phyloP scores from a whole-genome alignment of 2,113 vertebrate species.

The Nerophis ophidion region DNA sequence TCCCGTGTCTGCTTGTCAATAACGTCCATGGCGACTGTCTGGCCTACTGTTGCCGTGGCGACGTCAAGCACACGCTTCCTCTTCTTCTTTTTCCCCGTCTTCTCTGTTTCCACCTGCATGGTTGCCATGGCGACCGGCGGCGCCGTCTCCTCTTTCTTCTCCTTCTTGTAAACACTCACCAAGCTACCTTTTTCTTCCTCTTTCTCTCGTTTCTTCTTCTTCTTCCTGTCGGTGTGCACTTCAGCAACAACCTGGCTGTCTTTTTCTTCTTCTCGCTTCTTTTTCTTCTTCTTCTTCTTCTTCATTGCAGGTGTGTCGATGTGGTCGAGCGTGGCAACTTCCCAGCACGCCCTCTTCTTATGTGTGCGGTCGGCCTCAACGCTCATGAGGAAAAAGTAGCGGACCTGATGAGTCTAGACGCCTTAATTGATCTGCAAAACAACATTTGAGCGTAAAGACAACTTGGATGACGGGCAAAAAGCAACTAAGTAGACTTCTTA shows the following conservation, averaged over 20 bases:
- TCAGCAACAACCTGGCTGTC: not conserved
- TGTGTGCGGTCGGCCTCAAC: not conserved
- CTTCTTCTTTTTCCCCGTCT: constrained; percentile 13
- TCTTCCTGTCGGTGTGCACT: not conserved
- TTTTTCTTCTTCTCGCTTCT: not conserved
- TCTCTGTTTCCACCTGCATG: not conserved
- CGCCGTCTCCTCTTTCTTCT: not conserved
- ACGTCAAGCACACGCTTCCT: not conserved
- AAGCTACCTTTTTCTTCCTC: not conserved
- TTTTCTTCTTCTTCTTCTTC: not conserved
- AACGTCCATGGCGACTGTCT: not conserved
- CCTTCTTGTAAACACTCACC: not conserved
- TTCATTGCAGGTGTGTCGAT: not conserved
- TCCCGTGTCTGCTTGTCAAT: too few species aligned
- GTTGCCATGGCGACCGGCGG: not conserved
- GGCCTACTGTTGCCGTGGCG: not conserved
- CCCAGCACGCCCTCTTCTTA: constrained; percentile 13
- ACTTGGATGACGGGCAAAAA: not conserved
- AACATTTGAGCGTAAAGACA: not conserved
- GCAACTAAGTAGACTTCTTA: not conserved
- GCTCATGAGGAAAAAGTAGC: constrained; percentile 13
- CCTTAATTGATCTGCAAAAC: not conserved
- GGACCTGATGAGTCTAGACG: not conserved
- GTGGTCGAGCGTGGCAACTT: not conserved
- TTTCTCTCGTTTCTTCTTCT: not conserved